Percentiles rank a stretch among this genome's conserved stretches.
phyloP scores from a whole-genome alignment of 2,797 vertebrate species.

The Cuculus canorus region DNA sequence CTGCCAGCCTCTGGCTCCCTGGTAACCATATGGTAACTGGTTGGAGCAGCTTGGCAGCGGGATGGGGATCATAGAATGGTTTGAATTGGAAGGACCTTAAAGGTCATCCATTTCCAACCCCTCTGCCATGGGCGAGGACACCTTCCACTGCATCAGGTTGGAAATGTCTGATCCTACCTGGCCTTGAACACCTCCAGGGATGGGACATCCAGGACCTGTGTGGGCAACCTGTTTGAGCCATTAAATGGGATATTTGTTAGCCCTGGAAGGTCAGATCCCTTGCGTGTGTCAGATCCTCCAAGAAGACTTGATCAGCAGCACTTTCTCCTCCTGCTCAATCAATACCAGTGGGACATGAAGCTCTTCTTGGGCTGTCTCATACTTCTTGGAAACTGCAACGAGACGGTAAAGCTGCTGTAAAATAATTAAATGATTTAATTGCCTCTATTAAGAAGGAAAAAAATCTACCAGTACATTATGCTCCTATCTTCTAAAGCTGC shows the following conservation, averaged over 20 bases:
- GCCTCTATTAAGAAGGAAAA: conserved; percentile 1
- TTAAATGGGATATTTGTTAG: neutral
- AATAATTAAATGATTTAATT: conserved; percentile 31
- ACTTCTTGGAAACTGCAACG: neutral
- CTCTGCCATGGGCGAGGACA: too few species aligned
- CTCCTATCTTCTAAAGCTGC: neutral
- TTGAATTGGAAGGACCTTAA: too few species aligned
- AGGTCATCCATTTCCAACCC: too few species aligned
- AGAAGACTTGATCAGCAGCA: neutral
- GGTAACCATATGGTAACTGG: neutral
- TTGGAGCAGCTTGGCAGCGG: neutral
- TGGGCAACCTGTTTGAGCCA: neutral
- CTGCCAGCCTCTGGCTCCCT: neutral
- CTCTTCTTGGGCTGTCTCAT: neutral
- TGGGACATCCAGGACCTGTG: too few species aligned
- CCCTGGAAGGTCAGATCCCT: neutral
- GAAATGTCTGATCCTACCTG: too few species aligned
- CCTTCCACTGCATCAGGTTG: too few species aligned
- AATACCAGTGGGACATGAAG: neutral
- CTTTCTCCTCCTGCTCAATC: neutral
- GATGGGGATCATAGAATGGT: neutral
- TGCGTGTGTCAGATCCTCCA: neutral
- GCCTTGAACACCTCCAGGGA: too few species aligned
- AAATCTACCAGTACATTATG: neutral
- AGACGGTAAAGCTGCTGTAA: conserved; percentile 22